phyloP scores from a whole-genome alignment of 2,888 invertebrate genomes.

The Chydorus sphaericus region DNA sequence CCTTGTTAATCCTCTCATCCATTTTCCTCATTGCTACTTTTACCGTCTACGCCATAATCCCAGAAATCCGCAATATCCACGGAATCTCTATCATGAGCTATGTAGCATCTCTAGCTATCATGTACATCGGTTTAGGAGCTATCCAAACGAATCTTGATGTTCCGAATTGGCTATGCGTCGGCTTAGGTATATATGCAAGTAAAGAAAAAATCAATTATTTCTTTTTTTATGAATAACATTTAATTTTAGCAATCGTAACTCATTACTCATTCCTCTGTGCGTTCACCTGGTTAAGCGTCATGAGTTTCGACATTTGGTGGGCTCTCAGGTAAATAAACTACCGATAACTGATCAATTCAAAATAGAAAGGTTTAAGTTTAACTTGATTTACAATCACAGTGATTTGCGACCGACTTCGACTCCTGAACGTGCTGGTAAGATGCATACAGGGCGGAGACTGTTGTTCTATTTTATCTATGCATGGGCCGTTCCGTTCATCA shows the following conservation, averaged over 20 bases:
- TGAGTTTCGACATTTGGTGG: conserved; percentile 70
- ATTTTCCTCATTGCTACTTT: conserved; percentile 48
- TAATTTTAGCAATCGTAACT: conserved; percentile 43
- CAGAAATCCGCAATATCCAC: conserved; percentile 52
- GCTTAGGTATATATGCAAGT: conserved; percentile 3
- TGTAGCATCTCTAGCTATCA: conserved; percentile 46
- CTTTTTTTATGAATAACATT: neutral
- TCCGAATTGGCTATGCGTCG: neutral
- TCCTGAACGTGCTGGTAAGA: too few species aligned
- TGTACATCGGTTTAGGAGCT: conserved; percentile 52
- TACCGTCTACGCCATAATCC: conserved; percentile 46
- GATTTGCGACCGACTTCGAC: too few species aligned
- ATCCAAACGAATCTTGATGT: conserved; percentile 28
- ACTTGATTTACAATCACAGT: too few species aligned
- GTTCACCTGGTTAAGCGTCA: conserved; percentile 62
- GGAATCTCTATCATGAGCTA: conserved; percentile 51
- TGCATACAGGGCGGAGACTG: too few species aligned
- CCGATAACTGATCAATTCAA: too few species aligned
- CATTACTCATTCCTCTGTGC: conserved; percentile 53
- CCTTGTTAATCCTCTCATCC: conserved; percentile 39
- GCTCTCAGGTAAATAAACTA: conserved; percentile 53
- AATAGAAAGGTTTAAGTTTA: too few species aligned
- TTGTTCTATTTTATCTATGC: too few species aligned
- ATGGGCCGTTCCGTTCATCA: too few species aligned
- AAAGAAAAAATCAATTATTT: neutral